phyloP scores from a whole-genome alignment of 2,797 vertebrate species.

The Paratrypauchen microcephalus region DNA sequence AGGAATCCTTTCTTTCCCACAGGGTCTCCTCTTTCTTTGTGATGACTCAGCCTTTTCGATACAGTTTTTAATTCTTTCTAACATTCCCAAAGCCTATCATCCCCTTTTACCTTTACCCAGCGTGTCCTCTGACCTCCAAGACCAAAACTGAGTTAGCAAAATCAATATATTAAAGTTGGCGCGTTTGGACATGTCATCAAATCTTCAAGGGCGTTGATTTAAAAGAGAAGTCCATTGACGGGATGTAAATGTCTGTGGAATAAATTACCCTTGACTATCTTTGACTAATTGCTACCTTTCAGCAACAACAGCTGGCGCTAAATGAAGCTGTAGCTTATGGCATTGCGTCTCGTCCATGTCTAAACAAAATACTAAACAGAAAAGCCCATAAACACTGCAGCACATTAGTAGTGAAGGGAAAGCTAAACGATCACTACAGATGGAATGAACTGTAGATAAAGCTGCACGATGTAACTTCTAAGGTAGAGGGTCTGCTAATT shows the following conservation, averaged over 20 bases:
- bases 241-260: slow-evolving; percentile 20
- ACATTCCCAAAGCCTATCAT: slow-evolving; percentile 1
- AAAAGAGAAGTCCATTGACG: slow-evolving; percentile 15
- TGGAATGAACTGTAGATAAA: neutral
- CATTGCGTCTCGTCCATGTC: slow-evolving; percentile 3
- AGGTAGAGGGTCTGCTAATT: too few relatives aligned
- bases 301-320: slow-evolving; percentile 17
- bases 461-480: neutral
- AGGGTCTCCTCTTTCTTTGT: neutral
- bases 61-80: neutral
- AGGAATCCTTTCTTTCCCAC: neutral
- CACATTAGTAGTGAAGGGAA: neutral
- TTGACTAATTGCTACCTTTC: slow-evolving; percentile 23
- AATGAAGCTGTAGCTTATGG: slow-evolving; percentile 5
- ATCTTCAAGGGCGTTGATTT: slow-evolving; percentile 18
- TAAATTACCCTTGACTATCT: slow-evolving; percentile 25
- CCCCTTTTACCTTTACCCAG: neutral
- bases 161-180: slow-evolving; percentile 9
- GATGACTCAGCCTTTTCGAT: neutral
- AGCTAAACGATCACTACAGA: neutral
- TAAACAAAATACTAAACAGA: slow-evolving; percentile 4
- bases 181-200: slow-evolving; percentile 7
- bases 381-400: neutral
- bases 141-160: neutral
- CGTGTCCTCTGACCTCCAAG: neutral